Evolutionary conservation across 2,797 vertebrate species (phyloP), one percentile per base, ranked within the genome.

Genomic region (Muscicapa comitata): DNA sequence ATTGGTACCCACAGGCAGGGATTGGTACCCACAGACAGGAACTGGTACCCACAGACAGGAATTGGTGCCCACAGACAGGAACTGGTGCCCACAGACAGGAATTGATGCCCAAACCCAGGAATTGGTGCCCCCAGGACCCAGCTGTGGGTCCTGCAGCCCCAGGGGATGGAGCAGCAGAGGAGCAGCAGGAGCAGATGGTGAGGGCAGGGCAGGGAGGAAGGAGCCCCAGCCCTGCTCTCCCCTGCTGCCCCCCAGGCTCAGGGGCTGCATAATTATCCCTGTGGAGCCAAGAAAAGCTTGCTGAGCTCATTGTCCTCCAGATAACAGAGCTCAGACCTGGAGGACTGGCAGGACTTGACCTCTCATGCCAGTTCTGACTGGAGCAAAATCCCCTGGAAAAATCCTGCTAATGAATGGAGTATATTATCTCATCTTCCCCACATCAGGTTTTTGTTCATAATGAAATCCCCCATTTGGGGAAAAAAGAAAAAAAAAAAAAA

Each of bases 161-260:
- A 83, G 77, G 86, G 88, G 57, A 50, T 6, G 0, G 0, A 79
- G 70, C 28, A 42, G 8, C 76, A 77, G 71, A 29, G 10, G 13
- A 76, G 48, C 83, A 66, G 66, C 81, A 47, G 4, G 65, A 96
- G 88, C 96, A 97, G 97, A 97, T 96, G 95, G 97, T 17, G 75
- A 94, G 78, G 91, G 91, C 86, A 86, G 70, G 53, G 59, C 5
- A 3, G 71, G 5, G 9, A 62, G 68, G 88, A 81, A 81, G 47
- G 72, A 94, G 87, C 84, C 47, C 0, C 7, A 75, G 74, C 9
- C 88, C 70, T 57, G 88, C 74, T 82, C 81, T 91, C 88, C 81
- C 91, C 70, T 6, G 40, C 70, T 92, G 89, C 95, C 94, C 95
- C 4, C 13, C 73, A 70, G 94, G 88, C 90, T 88, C 90, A 33